phyloP scores from a whole-genome alignment of 2,888 invertebrate genomes.

The Papilio gigon region DNA sequence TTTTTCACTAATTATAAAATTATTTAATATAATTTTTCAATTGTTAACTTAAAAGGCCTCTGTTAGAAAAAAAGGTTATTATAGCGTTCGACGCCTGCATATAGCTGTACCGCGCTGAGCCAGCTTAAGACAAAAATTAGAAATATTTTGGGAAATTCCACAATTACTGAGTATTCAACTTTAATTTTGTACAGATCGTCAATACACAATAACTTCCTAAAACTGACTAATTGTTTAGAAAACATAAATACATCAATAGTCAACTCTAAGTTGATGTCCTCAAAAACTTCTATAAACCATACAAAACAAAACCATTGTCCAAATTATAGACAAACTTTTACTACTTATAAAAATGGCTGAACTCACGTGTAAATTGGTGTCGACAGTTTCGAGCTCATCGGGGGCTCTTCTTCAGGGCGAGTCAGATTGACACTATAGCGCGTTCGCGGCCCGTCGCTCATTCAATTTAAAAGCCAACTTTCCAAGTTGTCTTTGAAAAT shows the following conservation, averaged over 20 bases:
- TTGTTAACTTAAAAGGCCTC: slow-evolving; percentile 58
- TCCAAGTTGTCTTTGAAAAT: too few relatives aligned
- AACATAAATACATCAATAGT: not conserved
- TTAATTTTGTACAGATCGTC: slow-evolving; percentile 2
- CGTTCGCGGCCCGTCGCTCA: too few relatives aligned
- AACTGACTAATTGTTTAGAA: slow-evolving; percentile 21
- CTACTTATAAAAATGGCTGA: too few relatives aligned
- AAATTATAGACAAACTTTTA: too few relatives aligned
- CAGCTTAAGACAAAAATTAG: slow-evolving; percentile 28
- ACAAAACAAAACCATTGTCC: too few relatives aligned
- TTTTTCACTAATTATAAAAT: slow-evolving; percentile 13
- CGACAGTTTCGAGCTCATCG: too few relatives aligned
- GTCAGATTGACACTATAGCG: too few relatives aligned
- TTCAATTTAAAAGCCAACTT: too few relatives aligned
- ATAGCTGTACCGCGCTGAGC: not conserved
- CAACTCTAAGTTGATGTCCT: not conserved
- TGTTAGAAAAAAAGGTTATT: slow-evolving; percentile 50
- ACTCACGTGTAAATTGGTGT: too few relatives aligned
- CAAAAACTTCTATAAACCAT: not conserved
- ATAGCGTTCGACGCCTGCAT: slow-evolving; percentile 35
- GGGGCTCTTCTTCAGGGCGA: too few relatives aligned
- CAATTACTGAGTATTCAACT: not conserved
- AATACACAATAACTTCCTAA: slow-evolving; percentile 20
- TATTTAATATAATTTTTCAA: slow-evolving; percentile 24
- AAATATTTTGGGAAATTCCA: not conserved